Evolutionary conservation across 2,113 vertebrate species (phyloP).

Genomic region (Camelus bactrianus): DNA sequence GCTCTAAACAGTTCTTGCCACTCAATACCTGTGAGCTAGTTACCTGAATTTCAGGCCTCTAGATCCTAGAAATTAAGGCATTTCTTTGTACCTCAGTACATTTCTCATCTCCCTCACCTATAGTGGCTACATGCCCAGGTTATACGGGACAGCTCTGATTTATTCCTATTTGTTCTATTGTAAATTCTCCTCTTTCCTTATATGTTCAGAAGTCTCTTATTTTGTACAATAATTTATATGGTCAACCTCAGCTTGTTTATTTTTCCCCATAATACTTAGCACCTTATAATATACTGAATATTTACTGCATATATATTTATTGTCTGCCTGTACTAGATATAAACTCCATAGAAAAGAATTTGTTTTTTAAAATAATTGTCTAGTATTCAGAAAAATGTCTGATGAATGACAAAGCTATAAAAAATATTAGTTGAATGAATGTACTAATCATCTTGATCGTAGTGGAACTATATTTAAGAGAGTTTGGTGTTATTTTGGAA

Average conservation of each 20-base stretch:
- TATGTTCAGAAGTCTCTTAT: background rate
- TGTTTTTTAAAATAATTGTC: background rate
- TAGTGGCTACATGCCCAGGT: background rate
- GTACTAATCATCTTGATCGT: background rate
- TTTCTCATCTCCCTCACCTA: background rate
- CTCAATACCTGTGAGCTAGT: background rate
- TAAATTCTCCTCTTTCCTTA: background rate
- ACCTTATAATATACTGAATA: background rate
- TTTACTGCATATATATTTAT: background rate
- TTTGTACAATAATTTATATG: background rate
- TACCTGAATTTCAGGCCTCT: background rate
- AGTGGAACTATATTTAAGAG: background rate
- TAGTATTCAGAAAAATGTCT: background rate
- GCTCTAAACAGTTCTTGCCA: background rate
- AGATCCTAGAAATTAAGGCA: background rate
- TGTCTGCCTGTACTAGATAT: background rate
- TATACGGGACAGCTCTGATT: background rate
- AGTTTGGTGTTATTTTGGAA: background rate
- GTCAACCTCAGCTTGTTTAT: background rate
- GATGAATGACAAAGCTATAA: background rate
- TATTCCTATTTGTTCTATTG: background rate
- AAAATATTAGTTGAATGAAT: background rate
- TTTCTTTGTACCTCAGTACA: background rate
- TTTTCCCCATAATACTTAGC: background rate
- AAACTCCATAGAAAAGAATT: background rate